These are phyloP conservation scores for Ylistrum balloti DNA, from an alignment of 1,140 invertebrate genomes.

Conservation along the genomic window DNA sequence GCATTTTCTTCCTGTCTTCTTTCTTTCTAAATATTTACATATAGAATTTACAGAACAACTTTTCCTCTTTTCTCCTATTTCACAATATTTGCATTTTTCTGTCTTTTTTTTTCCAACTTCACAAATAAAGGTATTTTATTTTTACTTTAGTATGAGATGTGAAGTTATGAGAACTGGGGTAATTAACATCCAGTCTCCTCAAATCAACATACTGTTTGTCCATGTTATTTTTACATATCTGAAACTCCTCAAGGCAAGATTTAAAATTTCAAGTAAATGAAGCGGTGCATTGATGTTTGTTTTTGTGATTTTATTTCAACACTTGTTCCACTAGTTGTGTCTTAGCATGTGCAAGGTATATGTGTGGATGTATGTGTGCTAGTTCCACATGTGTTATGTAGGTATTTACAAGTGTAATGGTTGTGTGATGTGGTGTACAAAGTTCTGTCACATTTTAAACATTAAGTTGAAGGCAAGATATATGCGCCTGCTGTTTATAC, in stretches of 20 bases:
- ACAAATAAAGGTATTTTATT: neutral
- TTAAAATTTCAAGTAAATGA: neutral
- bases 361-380: slow-evolving; percentile 24
- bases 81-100: neutral
- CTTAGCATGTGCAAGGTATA: neutral
- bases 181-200: neutral
- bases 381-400: neutral
- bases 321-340: neutral
- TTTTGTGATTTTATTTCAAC: too few relatives aligned
- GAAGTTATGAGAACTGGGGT: too few relatives aligned
- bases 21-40: neutral
- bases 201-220: neutral
- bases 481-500: slow-evolving; percentile 33
- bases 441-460: slow-evolving; percentile 13
- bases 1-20: neutral
- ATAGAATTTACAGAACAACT: neutral
- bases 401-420: neutral
- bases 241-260: too few relatives aligned
- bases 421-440: slow-evolving; percentile 33
- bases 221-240: neutral
- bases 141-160: neutral
- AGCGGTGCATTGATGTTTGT: neutral
- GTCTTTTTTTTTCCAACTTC: too few relatives aligned
- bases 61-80: neutral
- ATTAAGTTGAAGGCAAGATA: slow-evolving; percentile 17